These are phyloP conservation scores for Hemicordylus capensis DNA, from an alignment of 2,113 vertebrate genomes.

Conservation along the genomic window DNA sequence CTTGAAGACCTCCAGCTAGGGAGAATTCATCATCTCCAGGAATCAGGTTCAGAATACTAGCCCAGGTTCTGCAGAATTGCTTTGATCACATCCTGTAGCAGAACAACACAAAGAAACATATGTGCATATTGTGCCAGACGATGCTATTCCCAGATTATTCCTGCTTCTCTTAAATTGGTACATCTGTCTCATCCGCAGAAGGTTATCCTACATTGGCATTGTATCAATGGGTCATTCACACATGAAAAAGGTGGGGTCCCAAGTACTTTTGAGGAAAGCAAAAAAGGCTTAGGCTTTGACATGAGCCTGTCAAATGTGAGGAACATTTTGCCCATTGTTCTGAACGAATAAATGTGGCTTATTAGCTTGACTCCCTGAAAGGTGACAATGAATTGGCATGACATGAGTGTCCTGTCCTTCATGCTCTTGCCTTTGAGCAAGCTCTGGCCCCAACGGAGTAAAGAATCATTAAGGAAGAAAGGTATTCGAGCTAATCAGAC, in stretches of 20 bases:
- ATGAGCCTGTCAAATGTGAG: slow-evolving; percentile 26
- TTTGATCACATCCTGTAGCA: too few relatives aligned
- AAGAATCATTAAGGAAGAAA: slow-evolving; percentile 54
- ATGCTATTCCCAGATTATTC: too few relatives aligned
- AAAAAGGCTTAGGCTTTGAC: slow-evolving; percentile 32
- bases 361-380: slow-evolving; percentile 29
- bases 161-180: too few relatives aligned
- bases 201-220: not conserved
- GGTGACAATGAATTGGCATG: slow-evolving; percentile 38
- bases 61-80: too few relatives aligned
- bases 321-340: slow-evolving; percentile 40
- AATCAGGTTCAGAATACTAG: too few relatives aligned
- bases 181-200: too few relatives aligned
- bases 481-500: slow-evolving; percentile 56
- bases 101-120: too few relatives aligned
- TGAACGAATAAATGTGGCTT: slow-evolving; percentile 45
- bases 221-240: not conserved
- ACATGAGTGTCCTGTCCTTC: slow-evolving; percentile 28
- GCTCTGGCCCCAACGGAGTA: slow-evolving; percentile 38
- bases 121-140: too few relatives aligned
- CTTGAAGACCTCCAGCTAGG: too few relatives aligned
- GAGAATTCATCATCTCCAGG: too few relatives aligned
- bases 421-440: slow-evolving; percentile 14
- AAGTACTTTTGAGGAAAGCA: not conserved
- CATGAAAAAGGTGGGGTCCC: not conserved